Conservation (phyloP, 1,140 invertebrate genomes). For the Neodiprion virginianus region DNA sequence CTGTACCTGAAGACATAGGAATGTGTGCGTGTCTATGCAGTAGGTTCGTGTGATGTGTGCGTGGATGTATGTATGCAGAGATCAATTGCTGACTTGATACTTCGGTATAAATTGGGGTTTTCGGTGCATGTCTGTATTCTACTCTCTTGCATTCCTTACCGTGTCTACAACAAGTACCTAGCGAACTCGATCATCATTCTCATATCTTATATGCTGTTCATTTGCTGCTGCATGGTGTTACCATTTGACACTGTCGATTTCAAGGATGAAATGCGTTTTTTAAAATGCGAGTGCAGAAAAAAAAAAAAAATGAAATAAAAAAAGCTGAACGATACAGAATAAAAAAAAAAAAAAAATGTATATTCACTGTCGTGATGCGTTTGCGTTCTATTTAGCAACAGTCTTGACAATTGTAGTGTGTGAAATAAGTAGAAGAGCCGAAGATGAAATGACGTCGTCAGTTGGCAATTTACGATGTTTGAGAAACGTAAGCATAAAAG, state of each 20-base stretch:
- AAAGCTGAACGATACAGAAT: neutral
- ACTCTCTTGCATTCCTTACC: slow-evolving; percentile 44
- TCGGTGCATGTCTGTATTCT: slow-evolving; percentile 54
- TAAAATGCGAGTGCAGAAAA: slow-evolving; percentile 6
- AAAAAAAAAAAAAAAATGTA: slow-evolving; percentile 7
- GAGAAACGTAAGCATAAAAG: slow-evolving; percentile 26
- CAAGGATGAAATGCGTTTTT: neutral
- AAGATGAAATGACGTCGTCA: slow-evolving; percentile 31
- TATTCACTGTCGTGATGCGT: slow-evolving; percentile 2
- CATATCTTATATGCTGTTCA: slow-evolving; percentile 45
- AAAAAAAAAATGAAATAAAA: neutral
- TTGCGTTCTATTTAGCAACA: slow-evolving; percentile 6
- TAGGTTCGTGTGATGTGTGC: slow-evolving; percentile 33
- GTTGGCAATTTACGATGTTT: slow-evolving; percentile 25
- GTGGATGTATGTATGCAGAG: neutral
- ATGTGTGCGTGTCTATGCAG: slow-evolving; percentile 27
- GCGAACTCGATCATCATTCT: slow-evolving; percentile 48
- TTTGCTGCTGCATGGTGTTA: slow-evolving; percentile 45
- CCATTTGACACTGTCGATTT: slow-evolving; percentile 6
- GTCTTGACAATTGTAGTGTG: slow-evolving; percentile 28
- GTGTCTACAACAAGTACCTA: slow-evolving; percentile 49
- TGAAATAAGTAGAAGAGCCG: slow-evolving; percentile 32
- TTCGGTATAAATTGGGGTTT: slow-evolving; percentile 36
- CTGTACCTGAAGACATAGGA: too few relatives aligned
- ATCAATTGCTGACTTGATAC: slow-evolving; percentile 2